These are phyloP conservation scores for Cantharis rufa DNA, from an alignment of 2,888 invertebrate species.

Conservation along the genomic window DNA sequence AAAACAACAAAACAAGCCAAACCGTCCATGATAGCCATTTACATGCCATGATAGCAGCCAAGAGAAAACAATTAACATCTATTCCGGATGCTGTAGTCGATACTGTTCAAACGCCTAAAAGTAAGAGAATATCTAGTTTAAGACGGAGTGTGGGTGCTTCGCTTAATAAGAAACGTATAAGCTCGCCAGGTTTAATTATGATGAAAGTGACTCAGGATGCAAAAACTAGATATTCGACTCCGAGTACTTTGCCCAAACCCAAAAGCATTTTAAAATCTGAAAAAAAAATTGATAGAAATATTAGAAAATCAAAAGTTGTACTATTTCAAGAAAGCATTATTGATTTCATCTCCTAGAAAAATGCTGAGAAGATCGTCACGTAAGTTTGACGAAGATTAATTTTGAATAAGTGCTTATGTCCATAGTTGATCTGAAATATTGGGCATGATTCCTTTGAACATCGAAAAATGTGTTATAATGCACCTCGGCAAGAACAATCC, in stretches of 20 bases:
- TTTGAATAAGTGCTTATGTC: too few relatives aligned
- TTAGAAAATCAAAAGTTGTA: conserved; percentile 19
- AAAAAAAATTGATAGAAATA: neutral
- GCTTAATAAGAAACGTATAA: conserved; percentile 11
- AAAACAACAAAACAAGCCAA: conserved; percentile 36
- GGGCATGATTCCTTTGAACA: too few relatives aligned
- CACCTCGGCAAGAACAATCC: too few relatives aligned
- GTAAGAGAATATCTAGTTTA: neutral
- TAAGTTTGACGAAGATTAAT: neutral
- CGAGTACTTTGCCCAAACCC: conserved; percentile 7
- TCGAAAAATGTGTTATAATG: too few relatives aligned
- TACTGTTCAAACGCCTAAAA: neutral
- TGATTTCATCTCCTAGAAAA: neutral
- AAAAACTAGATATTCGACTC: neutral
- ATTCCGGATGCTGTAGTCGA: neutral
- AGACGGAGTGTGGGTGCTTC: neutral
- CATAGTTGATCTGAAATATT: too few relatives aligned
- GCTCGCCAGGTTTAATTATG: conserved; percentile 44
- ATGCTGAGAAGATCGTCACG: neutral
- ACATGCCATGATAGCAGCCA: conserved; percentile 40
- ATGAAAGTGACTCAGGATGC: conserved; percentile 40
- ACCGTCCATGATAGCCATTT: neutral
- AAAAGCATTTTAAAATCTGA: conserved; percentile 25
- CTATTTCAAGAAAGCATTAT: conserved; percentile 19
- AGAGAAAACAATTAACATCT: neutral